Evolutionary conservation across 1,140 invertebrate genomes (phyloP).

Genomic region (Drosophila athabasca): DNA sequence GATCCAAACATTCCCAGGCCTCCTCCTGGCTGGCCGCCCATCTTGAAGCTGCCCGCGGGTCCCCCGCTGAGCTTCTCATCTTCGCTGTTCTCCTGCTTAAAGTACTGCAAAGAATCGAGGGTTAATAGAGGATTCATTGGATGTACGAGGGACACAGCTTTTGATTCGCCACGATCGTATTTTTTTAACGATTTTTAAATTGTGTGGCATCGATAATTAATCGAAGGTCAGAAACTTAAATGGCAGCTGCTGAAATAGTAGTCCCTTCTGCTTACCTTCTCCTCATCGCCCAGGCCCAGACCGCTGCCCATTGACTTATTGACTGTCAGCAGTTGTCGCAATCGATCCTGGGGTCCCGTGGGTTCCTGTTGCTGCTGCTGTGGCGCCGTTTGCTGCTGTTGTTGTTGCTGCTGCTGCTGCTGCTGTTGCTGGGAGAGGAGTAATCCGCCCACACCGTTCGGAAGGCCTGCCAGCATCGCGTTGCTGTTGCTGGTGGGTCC

Average conservation of each 20-base stretch:
- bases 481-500: slow-evolving; percentile 42
- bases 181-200: too few relatives aligned
- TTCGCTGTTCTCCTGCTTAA: slow-evolving; percentile 87
- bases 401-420: slow-evolving; percentile 38
- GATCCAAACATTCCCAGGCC: slow-evolving; percentile 56
- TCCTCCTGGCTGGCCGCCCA: slow-evolving; percentile 44
- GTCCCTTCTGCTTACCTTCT: slow-evolving; percentile 73
- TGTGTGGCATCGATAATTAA: too few relatives aligned
- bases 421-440: slow-evolving; percentile 50
- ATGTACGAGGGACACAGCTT: too few relatives aligned
- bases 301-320: slow-evolving; percentile 63
- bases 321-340: slow-evolving; percentile 88
- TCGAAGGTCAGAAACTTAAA: too few relatives aligned
- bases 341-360: slow-evolving; percentile 87
- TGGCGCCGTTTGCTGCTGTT: slow-evolving; percentile 34
- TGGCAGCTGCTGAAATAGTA: too few relatives aligned
- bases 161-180: too few relatives aligned
- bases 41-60: slow-evolving; percentile 56
- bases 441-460: slow-evolving; percentile 61
- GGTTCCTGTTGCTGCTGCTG: slow-evolving; percentile 61
- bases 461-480: slow-evolving; percentile 34
- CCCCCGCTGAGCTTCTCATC: slow-evolving; percentile 87
- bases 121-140: not conserved
- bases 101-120: slow-evolving; percentile 48
- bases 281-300: slow-evolving; percentile 80